Percentiles rank a stretch among this genome's conserved stretches.
phyloP scores from a whole-genome alignment of 2,113 vertebrate genomes.

The Prunella fulvescens region DNA sequence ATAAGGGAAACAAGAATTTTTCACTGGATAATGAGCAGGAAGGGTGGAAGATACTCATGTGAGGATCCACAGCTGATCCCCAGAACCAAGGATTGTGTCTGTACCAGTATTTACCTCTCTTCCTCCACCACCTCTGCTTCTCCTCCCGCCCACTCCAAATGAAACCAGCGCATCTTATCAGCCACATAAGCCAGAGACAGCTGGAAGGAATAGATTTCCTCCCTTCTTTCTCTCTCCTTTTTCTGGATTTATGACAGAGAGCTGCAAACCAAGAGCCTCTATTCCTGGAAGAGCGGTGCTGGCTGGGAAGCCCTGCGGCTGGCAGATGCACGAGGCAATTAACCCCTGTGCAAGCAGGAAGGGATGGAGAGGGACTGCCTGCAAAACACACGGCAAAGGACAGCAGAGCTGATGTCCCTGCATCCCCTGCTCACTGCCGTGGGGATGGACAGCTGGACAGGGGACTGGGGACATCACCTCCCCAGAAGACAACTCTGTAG shows the following conservation, averaged over 20 bases:
- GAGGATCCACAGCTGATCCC: not conserved
- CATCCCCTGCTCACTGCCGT: rapidly evolving
- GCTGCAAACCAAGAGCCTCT: constrained; percentile 14
- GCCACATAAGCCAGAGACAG: not conserved
- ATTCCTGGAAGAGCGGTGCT: constrained; percentile 28
- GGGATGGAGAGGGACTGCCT: not conserved
- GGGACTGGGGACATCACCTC: rapidly evolving
- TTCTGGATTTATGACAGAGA: constrained; percentile 53
- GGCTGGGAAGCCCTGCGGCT: constrained; percentile 28
- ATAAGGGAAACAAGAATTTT: not conserved
- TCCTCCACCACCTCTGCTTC: not conserved
- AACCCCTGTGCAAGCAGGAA: not conserved
- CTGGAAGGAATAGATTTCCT: constrained; percentile 19
- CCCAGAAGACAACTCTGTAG: not conserved
- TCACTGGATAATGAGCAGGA: not conserved
- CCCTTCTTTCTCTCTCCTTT: not conserved
- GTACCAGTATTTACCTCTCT: not conserved
- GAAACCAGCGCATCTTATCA: not conserved
- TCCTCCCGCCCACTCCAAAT: not conserved
- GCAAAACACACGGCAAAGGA: not conserved
- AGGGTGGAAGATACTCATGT: not conserved
- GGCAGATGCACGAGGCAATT: constrained; percentile 32
- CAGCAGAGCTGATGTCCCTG: not conserved
- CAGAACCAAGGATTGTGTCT: rapidly evolving
- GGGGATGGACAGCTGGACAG: not conserved